Evolutionary conservation across 2,113 vertebrate genomes (phyloP), one percentile per base, ranked within the genome.

Genomic region (Sphaerodactylus townsendi): DNA sequence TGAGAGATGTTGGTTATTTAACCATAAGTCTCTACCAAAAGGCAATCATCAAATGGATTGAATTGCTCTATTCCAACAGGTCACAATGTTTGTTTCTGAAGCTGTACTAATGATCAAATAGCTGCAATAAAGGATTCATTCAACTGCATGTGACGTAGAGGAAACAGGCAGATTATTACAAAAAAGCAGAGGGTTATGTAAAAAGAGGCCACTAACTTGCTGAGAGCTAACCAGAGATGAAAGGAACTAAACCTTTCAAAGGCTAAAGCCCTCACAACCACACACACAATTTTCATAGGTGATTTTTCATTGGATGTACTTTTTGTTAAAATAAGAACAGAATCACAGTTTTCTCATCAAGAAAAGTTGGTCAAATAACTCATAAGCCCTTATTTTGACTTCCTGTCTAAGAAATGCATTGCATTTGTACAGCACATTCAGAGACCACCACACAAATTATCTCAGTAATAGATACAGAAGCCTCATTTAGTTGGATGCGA

Each of bases 21-120:
- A 73, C 23, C 75, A 82, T 33, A 85, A 86, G 81, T 71, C 77
- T 87, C 88, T 74, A 86, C 86, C 37, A 73, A 44, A 84, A 39
- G 79, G 2, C 0, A 0, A 90, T 88, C 83, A 56, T 33, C 84
- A 89, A 82, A 77, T 91, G 83, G 79, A 85, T 86, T 87, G 65
- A 91, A 94, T 88, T 1, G 44, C 76, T 85, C 85, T 79, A 80
- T 91, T 94, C 87, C 83, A 91, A 89, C 82, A 23, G 37, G 89
- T 53, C 73, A 78, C 15, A 82, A 90, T 87, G 87, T 70, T 71
- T 73, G 80, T 73, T 82, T 62, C 62, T 48, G 65, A 53, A 70
- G 13, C 66, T 64, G 53, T 64, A 39, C 65, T 2, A 9, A 90
- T 87, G 92, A 93, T 90, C 81, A 87, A 88, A 91, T 82, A 92